Percentiles rank a stretch among this genome's conserved stretches.
Conservation (phyloP, 2,113 vertebrate species). For the human (Homo sapiens) region DNA sequence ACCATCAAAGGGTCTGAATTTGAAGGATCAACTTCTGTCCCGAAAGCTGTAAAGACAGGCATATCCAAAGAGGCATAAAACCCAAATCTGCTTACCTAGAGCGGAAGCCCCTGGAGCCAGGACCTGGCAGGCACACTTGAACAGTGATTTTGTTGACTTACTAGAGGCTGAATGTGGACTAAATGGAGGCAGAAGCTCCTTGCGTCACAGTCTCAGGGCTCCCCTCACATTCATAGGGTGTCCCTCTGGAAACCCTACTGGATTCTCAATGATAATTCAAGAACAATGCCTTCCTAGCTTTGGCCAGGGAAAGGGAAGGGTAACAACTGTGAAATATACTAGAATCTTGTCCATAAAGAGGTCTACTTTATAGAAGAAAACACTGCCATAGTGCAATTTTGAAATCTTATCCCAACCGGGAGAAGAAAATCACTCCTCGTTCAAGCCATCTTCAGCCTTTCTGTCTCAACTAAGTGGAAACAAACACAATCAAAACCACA, state of each 20-base stretch:
- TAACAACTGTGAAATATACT: neutral
- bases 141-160: neutral
- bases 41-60: neutral
- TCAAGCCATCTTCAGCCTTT: neutral
- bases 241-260: neutral
- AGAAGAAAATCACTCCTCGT: neutral
- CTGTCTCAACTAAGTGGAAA: neutral
- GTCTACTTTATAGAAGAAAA: neutral
- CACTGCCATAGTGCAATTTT: neutral
- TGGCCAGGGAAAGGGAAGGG: neutral
- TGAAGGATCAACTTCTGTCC: neutral
- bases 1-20: neutral
- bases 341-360: neutral
- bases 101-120: neutral
- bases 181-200: neutral
- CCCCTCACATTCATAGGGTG: neutral
- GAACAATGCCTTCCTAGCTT: neutral
- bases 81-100: neutral
- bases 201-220: fast-evolving
- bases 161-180: neutral
- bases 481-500: neutral
- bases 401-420: neutral
- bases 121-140: neutral
- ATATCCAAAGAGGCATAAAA: neutral
- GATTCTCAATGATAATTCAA: neutral